Conservation (phyloP, 1,140 invertebrate genomes). For the Saxidomus purpurata region DNA sequence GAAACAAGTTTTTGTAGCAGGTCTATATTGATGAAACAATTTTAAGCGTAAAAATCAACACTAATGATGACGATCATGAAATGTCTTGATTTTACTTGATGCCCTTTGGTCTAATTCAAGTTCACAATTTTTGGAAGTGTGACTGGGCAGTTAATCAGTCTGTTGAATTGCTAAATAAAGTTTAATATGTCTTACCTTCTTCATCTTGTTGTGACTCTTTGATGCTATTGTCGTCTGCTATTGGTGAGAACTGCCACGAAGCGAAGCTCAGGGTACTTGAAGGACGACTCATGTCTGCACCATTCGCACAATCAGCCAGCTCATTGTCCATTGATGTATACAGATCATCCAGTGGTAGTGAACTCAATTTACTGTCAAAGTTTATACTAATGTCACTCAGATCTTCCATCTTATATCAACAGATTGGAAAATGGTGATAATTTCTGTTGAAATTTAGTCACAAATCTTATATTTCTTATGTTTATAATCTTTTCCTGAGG, state of each 20-base stretch:
- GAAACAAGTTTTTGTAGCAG: too few relatives aligned
- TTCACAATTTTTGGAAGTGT: too few relatives aligned
- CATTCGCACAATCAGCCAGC: background rate
- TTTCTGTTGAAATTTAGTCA: conserved; percentile 44
- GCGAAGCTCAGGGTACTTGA: conserved; percentile 52
- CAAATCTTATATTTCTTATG: background rate
- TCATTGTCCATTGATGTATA: conserved; percentile 35
- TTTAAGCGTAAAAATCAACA: too few relatives aligned
- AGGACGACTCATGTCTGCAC: conserved; percentile 18
- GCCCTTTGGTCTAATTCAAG: too few relatives aligned
- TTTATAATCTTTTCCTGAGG: conserved; percentile 8
- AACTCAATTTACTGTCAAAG: conserved; percentile 32
- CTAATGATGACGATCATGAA: too few relatives aligned
- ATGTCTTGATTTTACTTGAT: too few relatives aligned
- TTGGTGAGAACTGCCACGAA: conserved; percentile 67
- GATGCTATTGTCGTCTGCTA: conserved; percentile 12
- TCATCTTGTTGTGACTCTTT: background rate
- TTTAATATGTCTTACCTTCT: conserved; percentile 17
- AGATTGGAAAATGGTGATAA: background rate
- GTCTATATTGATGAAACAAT: too few relatives aligned
- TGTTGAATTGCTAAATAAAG: too few relatives aligned
- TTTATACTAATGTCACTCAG: conserved; percentile 34
- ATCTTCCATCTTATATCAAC: conserved; percentile 44
- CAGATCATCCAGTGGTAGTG: conserved; percentile 24
- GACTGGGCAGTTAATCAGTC: too few relatives aligned